Evolutionary conservation across 2,113 vertebrate genomes (phyloP).

Genomic region (Caretta caretta): DNA sequence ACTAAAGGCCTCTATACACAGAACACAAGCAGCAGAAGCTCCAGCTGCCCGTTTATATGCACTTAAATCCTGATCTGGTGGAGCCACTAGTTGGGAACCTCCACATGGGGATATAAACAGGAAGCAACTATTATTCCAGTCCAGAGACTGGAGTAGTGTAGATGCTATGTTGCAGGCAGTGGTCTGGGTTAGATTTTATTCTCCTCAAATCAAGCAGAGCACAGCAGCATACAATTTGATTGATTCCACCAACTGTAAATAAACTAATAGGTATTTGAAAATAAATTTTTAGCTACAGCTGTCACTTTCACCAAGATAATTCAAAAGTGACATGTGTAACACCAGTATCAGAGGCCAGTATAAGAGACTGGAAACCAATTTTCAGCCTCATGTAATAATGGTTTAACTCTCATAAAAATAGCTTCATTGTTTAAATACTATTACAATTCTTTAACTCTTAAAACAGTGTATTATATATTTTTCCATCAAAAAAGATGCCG

Average conservation of each 20-base stretch:
- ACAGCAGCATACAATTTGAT: not conserved
- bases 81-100: not conserved
- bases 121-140: not conserved
- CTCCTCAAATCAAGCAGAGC: not conserved
- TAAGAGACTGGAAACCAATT: not conserved
- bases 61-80: not conserved
- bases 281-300: not conserved
- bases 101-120: not conserved
- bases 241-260: not conserved
- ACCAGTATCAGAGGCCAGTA: not conserved
- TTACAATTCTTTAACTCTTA: not conserved
- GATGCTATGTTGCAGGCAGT: rapidly evolving
- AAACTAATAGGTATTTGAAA: not conserved
- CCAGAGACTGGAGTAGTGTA: not conserved
- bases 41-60: not conserved
- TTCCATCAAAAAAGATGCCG: not conserved
- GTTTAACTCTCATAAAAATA: not conserved
- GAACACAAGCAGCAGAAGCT: not conserved
- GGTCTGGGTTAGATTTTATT: rapidly evolving
- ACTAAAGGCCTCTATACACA: rapidly evolving
- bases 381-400: not conserved
- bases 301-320: not conserved
- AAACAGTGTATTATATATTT: not conserved
- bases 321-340: not conserved
- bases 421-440: not conserved